Conservation (phyloP, 2,888 invertebrate species). For the Melanostoma mellinum region DNA sequence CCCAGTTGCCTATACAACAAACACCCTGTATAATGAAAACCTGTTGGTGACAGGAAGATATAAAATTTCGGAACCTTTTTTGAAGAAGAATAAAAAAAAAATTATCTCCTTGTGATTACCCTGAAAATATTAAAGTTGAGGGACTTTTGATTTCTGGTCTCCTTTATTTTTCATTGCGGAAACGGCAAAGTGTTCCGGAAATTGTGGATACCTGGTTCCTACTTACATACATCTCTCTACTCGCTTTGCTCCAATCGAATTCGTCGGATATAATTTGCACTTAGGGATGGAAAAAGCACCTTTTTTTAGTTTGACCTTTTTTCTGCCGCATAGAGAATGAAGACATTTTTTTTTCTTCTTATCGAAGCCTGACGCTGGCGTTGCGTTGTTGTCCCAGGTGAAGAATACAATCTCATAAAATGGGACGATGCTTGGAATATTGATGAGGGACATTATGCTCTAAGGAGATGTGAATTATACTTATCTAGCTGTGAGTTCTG, state of each 20-base stretch:
- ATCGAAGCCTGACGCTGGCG: neutral
- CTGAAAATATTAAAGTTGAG: slow-evolving; percentile 8
- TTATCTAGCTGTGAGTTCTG: slow-evolving; percentile 12
- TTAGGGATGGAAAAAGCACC: slow-evolving; percentile 9
- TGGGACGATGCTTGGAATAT: slow-evolving; percentile 59
- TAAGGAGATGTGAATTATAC: slow-evolving; percentile 15
- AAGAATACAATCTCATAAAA: slow-evolving; percentile 62
- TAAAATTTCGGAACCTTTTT: neutral
- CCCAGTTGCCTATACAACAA: neutral
- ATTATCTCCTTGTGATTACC: slow-evolving; percentile 1
- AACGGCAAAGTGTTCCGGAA: slow-evolving; percentile 23
- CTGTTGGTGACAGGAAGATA: slow-evolving; percentile 17
- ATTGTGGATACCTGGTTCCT: slow-evolving; percentile 9
- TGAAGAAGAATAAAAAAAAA: neutral
- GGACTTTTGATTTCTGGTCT: slow-evolving; percentile 4
- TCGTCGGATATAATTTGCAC: slow-evolving; percentile 50
- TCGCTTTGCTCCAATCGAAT: slow-evolving; percentile 17
- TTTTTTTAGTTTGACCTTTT: slow-evolving; percentile 31
- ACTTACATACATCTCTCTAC: neutral
- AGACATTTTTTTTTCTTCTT: slow-evolving; percentile 6
- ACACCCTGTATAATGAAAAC: slow-evolving; percentile 25
- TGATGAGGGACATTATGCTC: slow-evolving; percentile 43
- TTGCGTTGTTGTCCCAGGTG: slow-evolving; percentile 54
- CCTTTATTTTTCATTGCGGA: neutral
- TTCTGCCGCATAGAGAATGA: neutral